Conservation (phyloP, 64 coral and sea anemone genomes). For the Dendronephthya gigantea region DNA sequence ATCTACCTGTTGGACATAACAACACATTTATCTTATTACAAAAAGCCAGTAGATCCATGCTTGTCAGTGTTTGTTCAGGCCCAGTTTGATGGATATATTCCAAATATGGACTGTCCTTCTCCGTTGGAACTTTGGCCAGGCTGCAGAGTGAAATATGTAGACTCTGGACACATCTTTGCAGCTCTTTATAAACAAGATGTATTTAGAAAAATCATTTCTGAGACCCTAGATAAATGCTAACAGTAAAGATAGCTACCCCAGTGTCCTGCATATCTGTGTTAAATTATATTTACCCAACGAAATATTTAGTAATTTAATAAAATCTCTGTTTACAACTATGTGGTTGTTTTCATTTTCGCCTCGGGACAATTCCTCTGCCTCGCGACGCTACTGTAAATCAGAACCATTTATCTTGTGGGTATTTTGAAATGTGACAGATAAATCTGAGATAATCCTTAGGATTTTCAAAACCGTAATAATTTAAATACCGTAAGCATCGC, state of each 20-base stretch:
- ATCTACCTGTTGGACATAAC: background rate
- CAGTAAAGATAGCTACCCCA: background rate
- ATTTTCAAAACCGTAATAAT: too few relatives aligned
- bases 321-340: too few relatives aligned
- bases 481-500: too few relatives aligned
- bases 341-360: too few relatives aligned
- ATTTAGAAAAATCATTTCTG: background rate
- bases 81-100: background rate
- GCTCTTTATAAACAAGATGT: background rate
- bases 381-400: too few relatives aligned
- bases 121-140: background rate
- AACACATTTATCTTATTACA: conserved; percentile 1
- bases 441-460: too few relatives aligned
- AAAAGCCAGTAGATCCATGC: background rate
- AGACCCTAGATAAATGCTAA: background rate
- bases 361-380: too few relatives aligned
- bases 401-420: too few relatives aligned
- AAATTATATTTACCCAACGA: too few relatives aligned
- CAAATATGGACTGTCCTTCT: background rate
- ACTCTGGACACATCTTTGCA: background rate
- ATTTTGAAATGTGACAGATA: too few relatives aligned
- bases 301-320: too few relatives aligned
- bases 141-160: background rate
- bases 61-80: conserved; percentile 4
- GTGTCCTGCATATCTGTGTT: too few relatives aligned